Percentiles rank a stretch among this genome's conserved stretches.
phyloP scores from a whole-genome alignment of 2,797 vertebrate genomes.

The Cryptoblepharus egeriae region DNA sequence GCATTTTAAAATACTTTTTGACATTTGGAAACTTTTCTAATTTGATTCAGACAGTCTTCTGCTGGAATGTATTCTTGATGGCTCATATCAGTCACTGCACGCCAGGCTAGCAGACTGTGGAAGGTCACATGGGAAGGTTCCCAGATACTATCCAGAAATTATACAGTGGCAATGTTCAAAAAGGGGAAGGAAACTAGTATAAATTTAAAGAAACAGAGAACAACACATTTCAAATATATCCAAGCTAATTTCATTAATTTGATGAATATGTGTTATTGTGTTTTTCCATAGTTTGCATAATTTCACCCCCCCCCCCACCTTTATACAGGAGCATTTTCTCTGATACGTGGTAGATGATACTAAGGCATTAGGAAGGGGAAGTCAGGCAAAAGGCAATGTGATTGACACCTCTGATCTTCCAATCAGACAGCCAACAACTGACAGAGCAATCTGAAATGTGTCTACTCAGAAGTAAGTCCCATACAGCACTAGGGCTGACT shows the following conservation, averaged over 20 bases:
- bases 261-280: background rate
- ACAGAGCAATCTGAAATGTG: too few species aligned
- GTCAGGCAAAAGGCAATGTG: too few species aligned
- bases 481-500: too few species aligned
- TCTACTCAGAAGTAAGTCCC: too few species aligned
- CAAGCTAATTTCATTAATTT: background rate
- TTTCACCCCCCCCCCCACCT: too few species aligned
- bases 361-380: too few species aligned
- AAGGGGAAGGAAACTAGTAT: background rate
- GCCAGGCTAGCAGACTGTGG: background rate
- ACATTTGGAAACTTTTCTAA: slow-evolving; percentile 24
- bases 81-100: background rate
- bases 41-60: background rate
- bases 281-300: background rate
- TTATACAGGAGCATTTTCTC: too few species aligned
- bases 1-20: slow-evolving; percentile 7
- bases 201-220: background rate
- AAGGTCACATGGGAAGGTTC: background rate
- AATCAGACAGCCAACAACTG: too few species aligned
- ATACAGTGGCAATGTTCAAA: slow-evolving; percentile 1
- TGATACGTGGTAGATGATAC: too few species aligned
- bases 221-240: background rate
- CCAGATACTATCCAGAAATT: slow-evolving; percentile 7
- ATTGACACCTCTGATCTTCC: too few species aligned
- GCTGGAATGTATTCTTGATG: background rate